Percentiles rank a stretch among this genome's conserved stretches.
phyloP scores from a whole-genome alignment of 1,140 invertebrate species.

The Adoxophyes honmai region DNA sequence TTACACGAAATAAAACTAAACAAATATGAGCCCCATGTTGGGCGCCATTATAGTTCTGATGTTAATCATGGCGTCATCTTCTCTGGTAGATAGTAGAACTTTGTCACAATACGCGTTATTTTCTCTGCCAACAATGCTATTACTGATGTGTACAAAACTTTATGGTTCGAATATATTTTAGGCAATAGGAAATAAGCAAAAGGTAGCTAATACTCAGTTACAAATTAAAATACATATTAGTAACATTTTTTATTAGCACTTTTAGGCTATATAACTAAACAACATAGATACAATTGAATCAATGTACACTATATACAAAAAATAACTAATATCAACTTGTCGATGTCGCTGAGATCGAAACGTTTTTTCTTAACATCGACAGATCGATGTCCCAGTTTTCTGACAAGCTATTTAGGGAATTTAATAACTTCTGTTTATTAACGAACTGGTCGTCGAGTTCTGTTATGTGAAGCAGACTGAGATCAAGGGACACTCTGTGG shows the following conservation, averaged over 20 bases:
- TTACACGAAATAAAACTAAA: too few relatives aligned
- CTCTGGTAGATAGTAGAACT: too few relatives aligned
- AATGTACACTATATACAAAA: slow-evolving; percentile 69
- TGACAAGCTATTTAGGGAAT: slow-evolving; percentile 43
- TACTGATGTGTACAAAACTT: too few relatives aligned
- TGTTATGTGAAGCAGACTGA: slow-evolving; percentile 53
- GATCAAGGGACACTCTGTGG: slow-evolving; percentile 51
- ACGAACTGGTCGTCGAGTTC: slow-evolving; percentile 49
- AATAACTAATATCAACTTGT: slow-evolving; percentile 57
- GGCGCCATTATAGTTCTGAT: too few relatives aligned
- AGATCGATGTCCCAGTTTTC: slow-evolving; percentile 53
- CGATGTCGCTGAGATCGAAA: slow-evolving; percentile 16
- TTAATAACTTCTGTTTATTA: slow-evolving; percentile 35
- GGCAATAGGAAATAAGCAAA: background rate
- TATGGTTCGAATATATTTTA: too few relatives aligned
- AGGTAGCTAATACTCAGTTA: background rate
- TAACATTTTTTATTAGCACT: slow-evolving; percentile 9
- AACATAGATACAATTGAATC: slow-evolving; percentile 53
- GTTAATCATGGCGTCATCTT: too few relatives aligned
- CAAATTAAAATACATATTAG: background rate
- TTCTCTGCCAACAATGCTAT: too few relatives aligned
- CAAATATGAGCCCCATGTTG: too few relatives aligned
- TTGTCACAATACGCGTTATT: too few relatives aligned
- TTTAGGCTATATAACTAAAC: slow-evolving; percentile 53
- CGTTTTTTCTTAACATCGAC: slow-evolving; percentile 42